Base-by-base conservation (phyloP, 2,113 vertebrate species). In the Mus pahari region DNA sequence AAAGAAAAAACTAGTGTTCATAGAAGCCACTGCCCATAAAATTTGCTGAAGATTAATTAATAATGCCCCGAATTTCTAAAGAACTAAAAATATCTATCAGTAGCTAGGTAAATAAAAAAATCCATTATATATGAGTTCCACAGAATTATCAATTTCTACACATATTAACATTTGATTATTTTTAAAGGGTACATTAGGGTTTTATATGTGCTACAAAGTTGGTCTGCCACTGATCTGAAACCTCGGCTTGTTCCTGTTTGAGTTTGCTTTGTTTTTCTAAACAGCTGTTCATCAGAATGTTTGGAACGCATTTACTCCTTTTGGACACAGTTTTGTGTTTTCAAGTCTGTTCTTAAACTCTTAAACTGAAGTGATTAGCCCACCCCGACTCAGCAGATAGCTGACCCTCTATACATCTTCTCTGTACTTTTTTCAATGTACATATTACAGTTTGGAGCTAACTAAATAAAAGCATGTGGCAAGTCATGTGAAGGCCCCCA, bases 351-450 rank as follows among this genome's bases (percentile, higher is more conserved):
- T 24, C 33, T 70, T 26, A 4, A 71, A 81, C 48, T 70, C 62
- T 1, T 70, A 19, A n/a, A 28, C 6, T 22, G 36, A 70, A 70
- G 26, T 13, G 6, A 33, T 55, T 11, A 31, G 22, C 16, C 14
- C 53, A 36, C 3, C 22, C 7, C 20, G 28, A 6, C n/a, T 0
- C 5, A 58, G 16, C 42, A 45, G 16, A 0, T 58, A 50, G 7
- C 8, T 74, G 28, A 20, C 2, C 13, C 14, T 14, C 16, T 7
- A 7, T 28, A 58, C 13, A 11, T 14, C 17, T 5, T 50, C 55
- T 0, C 12, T 42, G 28, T 14, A 9, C 33, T 45, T 31, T 36
- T 33, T 71, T 33, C 4, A 50, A 81, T 79, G 73, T 64, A n/a
- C 71, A 78, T 39, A 90, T 92, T 55, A 17, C 33, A 71, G 17